Evolutionary conservation across 1,140 invertebrate species (phyloP), one percentile per base, ranked within the genome.

Genomic region (Aporrectodea caliginosa): DNA sequence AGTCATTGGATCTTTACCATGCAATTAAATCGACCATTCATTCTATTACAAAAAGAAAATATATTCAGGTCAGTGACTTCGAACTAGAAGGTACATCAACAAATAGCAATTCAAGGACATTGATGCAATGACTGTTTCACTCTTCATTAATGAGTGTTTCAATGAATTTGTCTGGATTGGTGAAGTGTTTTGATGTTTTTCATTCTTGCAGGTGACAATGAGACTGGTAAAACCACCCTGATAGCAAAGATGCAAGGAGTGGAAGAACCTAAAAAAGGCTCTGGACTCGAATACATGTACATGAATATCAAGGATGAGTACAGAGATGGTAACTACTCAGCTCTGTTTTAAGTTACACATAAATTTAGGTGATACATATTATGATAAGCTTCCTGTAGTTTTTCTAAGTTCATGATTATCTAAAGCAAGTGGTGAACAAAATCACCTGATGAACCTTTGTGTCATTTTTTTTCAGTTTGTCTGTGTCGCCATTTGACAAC

Each of bases 271-370:
- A 98, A 96, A 88, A 98, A 98, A 90, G 97, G 97, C 69, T 95
- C 95, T 70, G 97, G 97, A 6, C 90, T 99, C 80, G 98, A 99
- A 90, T 99, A 99, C 89, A 95, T 96, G 79, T 98, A 98, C 86
- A 95, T 99, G 85, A 95, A 98, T 90, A 96, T 99, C 77, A 92
- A 97, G 87, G 97, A 99, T 91, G 97, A 99, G 90, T 98, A 99
- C 88, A 92, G 96, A 90, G 97, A 99, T 91, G 96, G 95, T 97
- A 90, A 90, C 82, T 78, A 71, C 6, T 29, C n/a, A n/a, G n/a
- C n/a, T n/a, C n/a, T n/a, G n/a, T n/a, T n/a, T n/a, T n/a, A n/a
- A n/a, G n/a, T n/a, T n/a, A n/a, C n/a, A n/a, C n/a, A n/a, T n/a
- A n/a, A n/a, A n/a, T n/a, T n/a, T n/a, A n/a, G n/a, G n/a, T n/a